These are phyloP conservation scores for Heterodera schachtii DNA, from an alignment of 1,140 invertebrate genomes.

Conservation along the genomic window DNA sequence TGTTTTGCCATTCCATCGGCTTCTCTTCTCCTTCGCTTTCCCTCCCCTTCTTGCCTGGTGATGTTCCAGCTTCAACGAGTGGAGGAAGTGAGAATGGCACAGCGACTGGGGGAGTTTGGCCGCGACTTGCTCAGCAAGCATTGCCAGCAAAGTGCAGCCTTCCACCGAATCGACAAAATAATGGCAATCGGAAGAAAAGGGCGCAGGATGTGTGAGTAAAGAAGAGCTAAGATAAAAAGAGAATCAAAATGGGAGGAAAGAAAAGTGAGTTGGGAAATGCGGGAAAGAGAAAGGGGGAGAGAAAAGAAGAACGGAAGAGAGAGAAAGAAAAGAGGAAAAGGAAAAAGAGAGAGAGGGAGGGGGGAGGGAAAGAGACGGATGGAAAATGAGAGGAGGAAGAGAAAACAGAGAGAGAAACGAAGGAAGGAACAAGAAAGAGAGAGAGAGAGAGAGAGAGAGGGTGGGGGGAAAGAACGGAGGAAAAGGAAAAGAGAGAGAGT, in stretches of 20 bases:
- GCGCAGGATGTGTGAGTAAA: not conserved
- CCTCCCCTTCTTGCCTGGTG: not conserved
- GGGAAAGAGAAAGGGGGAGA: too few relatives aligned
- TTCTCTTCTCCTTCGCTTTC: not conserved
- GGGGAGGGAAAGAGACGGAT: too few relatives aligned
- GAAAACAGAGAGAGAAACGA: too few relatives aligned
- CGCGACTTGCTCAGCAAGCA: slow-evolving; percentile 54
- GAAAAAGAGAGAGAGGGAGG: too few relatives aligned
- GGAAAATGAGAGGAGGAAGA: too few relatives aligned
- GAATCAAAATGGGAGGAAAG: not conserved
- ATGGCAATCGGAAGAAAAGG: slow-evolving; percentile 5
- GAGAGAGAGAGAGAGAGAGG: too few relatives aligned
- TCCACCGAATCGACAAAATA: slow-evolving; percentile 55
- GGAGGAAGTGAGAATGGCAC: not conserved
- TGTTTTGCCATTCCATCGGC: too few relatives aligned
- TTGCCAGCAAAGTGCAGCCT: slow-evolving; percentile 44
- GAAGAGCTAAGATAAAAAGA: not conserved
- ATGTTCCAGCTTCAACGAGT: not conserved
- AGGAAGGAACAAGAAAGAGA: too few relatives aligned
- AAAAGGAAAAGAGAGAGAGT: too few relatives aligned
- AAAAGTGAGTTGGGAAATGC: not conserved
- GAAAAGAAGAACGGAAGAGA: too few relatives aligned
- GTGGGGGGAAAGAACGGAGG: too few relatives aligned
- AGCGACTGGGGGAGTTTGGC: slow-evolving; percentile 13
- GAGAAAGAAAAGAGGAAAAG: too few relatives aligned